Percentiles rank a stretch among this genome's conserved stretches.
These are phyloP conservation scores for Sphenopsis melanotis DNA, from an alignment of 2,797 vertebrate genomes.

Conservation along the genomic window DNA sequence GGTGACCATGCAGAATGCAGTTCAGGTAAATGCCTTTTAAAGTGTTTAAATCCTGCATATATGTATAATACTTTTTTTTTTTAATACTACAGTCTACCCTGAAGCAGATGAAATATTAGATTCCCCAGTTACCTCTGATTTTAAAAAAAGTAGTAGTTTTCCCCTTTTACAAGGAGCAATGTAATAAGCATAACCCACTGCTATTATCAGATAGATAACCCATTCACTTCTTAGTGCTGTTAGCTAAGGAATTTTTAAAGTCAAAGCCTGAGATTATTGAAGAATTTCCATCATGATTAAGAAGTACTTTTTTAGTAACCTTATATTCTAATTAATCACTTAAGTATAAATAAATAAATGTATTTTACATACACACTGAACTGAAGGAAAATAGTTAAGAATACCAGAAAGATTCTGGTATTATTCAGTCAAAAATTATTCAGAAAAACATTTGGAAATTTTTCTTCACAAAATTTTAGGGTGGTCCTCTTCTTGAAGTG, in stretches of 20 bases:
- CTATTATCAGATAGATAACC: neutral
- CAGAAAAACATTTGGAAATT: neutral
- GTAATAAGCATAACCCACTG: neutral
- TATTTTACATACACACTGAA: neutral
- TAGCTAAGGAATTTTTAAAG: neutral
- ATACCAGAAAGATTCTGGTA: neutral
- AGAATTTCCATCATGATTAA: neutral
- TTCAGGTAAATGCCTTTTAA: constrained; percentile 69
- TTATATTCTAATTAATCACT: neutral
- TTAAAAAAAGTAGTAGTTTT: neutral
- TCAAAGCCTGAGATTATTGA: neutral
- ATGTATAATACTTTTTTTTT: neutral
- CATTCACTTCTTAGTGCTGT: neutral
- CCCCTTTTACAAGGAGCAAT: neutral
- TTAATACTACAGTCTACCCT: neutral
- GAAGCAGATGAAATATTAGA: neutral
- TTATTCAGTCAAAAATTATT: neutral
- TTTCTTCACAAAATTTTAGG: neutral
- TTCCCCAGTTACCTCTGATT: neutral
- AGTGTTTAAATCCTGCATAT: neutral
- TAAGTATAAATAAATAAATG: neutral
- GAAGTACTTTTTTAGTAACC: neutral
- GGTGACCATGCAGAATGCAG: constrained; percentile 72
- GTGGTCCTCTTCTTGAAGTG: neutral
- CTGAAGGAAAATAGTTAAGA: neutral